Base-by-base conservation (phyloP, 1,140 invertebrate species). In the Hypothenemus hampei region DNA sequence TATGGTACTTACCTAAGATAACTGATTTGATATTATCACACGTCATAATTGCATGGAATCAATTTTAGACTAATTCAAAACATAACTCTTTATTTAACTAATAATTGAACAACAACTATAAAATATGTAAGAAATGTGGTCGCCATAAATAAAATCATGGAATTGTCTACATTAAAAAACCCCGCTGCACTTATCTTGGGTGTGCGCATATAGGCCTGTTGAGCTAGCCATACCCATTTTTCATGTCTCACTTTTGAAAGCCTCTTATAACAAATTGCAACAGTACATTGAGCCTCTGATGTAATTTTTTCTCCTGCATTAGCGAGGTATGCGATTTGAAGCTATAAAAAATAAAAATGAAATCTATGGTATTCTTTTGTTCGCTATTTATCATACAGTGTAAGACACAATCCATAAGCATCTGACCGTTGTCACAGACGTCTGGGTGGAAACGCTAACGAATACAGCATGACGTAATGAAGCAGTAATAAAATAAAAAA, bases 141-240 rank as follows among this genome's bases (percentile, higher is more conserved):
- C n/a, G 21, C 24, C n/a, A 56, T 47, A 21, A 56, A 56, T n/a
- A 56, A 10, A 21, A 56, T 48, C 53, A 56, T 56, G 2, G 53
- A 41, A 15, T 56, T 24, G 23, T 56, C 45, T 15, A 56, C 20
- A 35, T 41, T 48, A 21, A 56, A 56, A 21, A 56, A 56, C 20
- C 53, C 53, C 2, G 44, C 26, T 4, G 53, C 53, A 23, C 44
- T 41, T 23, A 56, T 39, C 24, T n/a, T 29, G 4, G 20, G 11
- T 3, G 7, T 41, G 16, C 53, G 11, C 19, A 33, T 20, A 5
- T 21, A 26, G 4, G 45, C 44, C 21, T 56, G 43, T 20, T 56
- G 53, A 7, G 44, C 36, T n/a, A 56, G 37, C 11, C 47, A 24
- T 18, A 40, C 47, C 4, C 40, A 13, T 26, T 56, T 36, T n/a